Evolutionary conservation across 2,888 invertebrate genomes (phyloP).

Genomic region (Apamea anceps): DNA sequence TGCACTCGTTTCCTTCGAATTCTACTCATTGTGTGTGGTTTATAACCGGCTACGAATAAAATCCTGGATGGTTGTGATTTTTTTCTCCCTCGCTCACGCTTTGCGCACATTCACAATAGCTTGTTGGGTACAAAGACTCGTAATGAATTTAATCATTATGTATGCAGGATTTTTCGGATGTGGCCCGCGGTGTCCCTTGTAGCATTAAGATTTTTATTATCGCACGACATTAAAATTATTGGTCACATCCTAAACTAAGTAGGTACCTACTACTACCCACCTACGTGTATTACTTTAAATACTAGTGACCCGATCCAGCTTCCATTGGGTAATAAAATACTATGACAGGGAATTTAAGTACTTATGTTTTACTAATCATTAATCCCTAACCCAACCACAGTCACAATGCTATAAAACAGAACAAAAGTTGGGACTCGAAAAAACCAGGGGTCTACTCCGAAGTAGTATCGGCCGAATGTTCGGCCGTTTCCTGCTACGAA

Average conservation of each 20-base stretch:
- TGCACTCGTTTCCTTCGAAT: slow-evolving; percentile 25
- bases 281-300: not conserved
- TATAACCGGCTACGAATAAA: slow-evolving; percentile 41
- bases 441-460: too few species aligned
- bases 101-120: slow-evolving; percentile 72
- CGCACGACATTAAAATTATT: slow-evolving; percentile 14
- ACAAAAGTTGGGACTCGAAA: not conserved
- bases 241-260: not conserved
- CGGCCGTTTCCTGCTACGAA: too few species aligned
- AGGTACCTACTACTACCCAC: too few species aligned
- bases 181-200: slow-evolving; percentile 64
- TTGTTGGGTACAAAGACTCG: slow-evolving; percentile 68
- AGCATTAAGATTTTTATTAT: slow-evolving; percentile 66
- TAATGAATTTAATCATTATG: slow-evolving; percentile 76
- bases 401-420: not conserved
- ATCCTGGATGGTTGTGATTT: slow-evolving; percentile 57
- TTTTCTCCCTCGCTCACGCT: slow-evolving; percentile 67
- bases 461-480: too few species aligned
- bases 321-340: not conserved
- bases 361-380: not conserved
- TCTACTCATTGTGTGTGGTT: slow-evolving; percentile 49
- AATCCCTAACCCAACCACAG: not conserved
- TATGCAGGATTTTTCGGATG: slow-evolving; percentile 74
- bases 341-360: not conserved
- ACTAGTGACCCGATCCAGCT: not conserved